Evolutionary conservation across 2,113 vertebrate genomes (phyloP).

Genomic region (Burhinus oedicnemus): DNA sequence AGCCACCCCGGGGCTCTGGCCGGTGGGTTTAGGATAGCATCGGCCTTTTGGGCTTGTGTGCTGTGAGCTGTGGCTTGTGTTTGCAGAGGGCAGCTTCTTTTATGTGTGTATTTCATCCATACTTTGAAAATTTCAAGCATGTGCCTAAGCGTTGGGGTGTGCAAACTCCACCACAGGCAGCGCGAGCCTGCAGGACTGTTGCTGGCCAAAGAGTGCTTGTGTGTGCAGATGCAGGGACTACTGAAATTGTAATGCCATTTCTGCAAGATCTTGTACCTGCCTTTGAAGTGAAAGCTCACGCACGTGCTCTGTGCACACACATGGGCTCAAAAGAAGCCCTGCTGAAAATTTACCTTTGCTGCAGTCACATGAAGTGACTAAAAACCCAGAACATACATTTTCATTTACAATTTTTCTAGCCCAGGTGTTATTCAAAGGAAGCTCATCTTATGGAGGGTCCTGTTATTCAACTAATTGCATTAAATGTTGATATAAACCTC

Average conservation of each 20-base stretch:
- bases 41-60: not conserved
- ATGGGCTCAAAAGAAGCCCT: not conserved
- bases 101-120: accelerated
- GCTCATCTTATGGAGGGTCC: not conserved
- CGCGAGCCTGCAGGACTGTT: not conserved
- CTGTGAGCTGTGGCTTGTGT: not conserved
- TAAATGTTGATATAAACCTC: not conserved
- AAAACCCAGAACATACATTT: not conserved
- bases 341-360: not conserved
- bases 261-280: not conserved
- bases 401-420: not conserved
- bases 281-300: not conserved
- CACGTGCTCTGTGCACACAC: accelerated
- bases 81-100: not conserved
- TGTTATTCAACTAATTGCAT: not conserved
- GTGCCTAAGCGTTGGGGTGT: no score
- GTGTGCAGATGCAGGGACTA: not conserved
- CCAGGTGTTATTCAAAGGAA: slow-evolving; percentile 7
- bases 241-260: not conserved
- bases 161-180: not conserved
- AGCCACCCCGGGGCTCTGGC: not conserved
- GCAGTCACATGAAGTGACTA: not conserved
- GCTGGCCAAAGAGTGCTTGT: not conserved
- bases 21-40: accelerated
- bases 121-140: not conserved